A percentile compares a stretch with the other conserved stretches of the same genome.
These are phyloP conservation scores for Tenthredo livida DNA, from an alignment of 2,888 invertebrate genomes.

Conservation along the genomic window DNA sequence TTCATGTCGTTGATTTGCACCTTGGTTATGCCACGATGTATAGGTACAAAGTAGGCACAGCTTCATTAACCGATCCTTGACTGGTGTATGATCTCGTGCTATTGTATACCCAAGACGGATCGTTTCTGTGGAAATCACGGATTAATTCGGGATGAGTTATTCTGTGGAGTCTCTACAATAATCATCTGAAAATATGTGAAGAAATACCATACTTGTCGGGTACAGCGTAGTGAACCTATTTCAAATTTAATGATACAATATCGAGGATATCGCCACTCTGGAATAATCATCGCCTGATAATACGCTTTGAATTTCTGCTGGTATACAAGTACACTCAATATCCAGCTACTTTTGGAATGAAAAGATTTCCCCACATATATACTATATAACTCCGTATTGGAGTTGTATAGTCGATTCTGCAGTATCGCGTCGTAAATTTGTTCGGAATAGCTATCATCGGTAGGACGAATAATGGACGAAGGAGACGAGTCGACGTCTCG, in stretches of 20 bases:
- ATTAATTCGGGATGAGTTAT: background rate
- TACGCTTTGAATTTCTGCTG: background rate
- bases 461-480: background rate
- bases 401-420: background rate
- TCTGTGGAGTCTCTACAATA: background rate
- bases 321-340: background rate
- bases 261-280: background rate
- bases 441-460: conserved; percentile 21
- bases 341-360: background rate
- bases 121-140: background rate
- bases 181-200: background rate
- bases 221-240: background rate
- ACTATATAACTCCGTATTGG: background rate
- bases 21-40: background rate
- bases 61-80: conserved; percentile 12
- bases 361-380: background rate
- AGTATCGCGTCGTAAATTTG: conserved; percentile 19
- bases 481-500: conserved; percentile 41
- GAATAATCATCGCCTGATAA: background rate
- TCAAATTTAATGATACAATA: background rate
- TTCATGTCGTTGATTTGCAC: conserved; percentile 13
- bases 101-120: background rate
- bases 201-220: background rate
- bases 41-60: background rate
- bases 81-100: background rate